Evolutionary conservation across 2,797 vertebrate genomes (phyloP).

Genomic region (Astyanax mexicanus): DNA sequence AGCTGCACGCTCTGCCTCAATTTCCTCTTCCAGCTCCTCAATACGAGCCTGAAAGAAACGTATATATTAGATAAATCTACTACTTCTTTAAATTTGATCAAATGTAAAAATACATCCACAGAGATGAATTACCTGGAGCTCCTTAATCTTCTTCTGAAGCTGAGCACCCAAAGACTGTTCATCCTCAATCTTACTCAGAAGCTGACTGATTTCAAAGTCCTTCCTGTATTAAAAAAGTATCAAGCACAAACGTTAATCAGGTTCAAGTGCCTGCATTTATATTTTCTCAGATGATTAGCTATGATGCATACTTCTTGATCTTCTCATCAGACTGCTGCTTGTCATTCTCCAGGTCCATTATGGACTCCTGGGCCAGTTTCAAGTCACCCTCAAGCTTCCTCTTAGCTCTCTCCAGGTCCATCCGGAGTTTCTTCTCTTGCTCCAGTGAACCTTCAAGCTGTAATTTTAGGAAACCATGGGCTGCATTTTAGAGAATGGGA

Average conservation of each 20-base stretch:
- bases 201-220: constrained; percentile 87
- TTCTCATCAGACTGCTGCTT: constrained; percentile 88
- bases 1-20: constrained; percentile 81
- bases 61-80: neutral
- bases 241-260: neutral
- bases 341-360: constrained; percentile 84
- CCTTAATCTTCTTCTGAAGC: constrained; percentile 80
- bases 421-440: constrained; percentile 84
- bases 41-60: constrained; percentile 80
- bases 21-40: constrained; percentile 90
- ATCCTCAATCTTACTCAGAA: constrained; percentile 85
- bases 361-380: constrained; percentile 84
- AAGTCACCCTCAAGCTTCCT: constrained; percentile 86
- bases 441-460: constrained; percentile 86
- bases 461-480: neutral
- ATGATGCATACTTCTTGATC: constrained; percentile 82
- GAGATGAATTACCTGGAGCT: constrained; percentile 78
- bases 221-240: constrained; percentile 72
- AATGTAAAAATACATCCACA: neutral
- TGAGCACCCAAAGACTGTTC: constrained; percentile 78
- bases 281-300: too few species aligned
- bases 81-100: too few species aligned
- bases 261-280: too few species aligned
- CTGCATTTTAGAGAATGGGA: too few species aligned
- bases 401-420: constrained; percentile 86